Evolutionary conservation across 2,888 invertebrate genomes (phyloP), one percentile per base, ranked within the genome.

Genomic region (Galerucella pusilla): DNA sequence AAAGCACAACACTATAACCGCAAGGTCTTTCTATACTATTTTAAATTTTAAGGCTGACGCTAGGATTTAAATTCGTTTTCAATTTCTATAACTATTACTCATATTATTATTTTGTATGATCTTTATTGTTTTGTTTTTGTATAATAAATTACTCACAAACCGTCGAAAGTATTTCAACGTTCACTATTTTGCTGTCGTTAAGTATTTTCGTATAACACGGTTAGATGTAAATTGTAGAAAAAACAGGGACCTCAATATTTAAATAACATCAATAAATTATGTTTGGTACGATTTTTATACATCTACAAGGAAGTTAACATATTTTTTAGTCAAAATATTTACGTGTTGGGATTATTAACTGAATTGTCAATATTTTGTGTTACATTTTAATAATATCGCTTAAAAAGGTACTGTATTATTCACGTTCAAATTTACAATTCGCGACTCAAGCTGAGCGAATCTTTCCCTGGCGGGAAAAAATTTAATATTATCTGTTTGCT

Each of bases 1-100:
- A 16, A 60, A 52, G 57, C 61, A 65, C 64, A 64, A 64, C n/a
- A 42, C 16, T 11, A 65, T 6, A 65, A 65, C 54, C 16, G 68
- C 71, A 64, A 77, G 76, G 76, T 74, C 74, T 70, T 49, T 57
- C 42, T 45, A n/a, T 20, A 71, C 67, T 77, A 77, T 75, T 77
- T 75, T 75, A 68, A 78, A 76, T 75, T 77, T 75, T 74, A 65
- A 77, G 75, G 45, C 52, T 20, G 46, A 45, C 28, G 57, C 69
- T 63, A 71, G 20, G n/a, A 35, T 71, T 68, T 68, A 68, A 75
- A 75, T 68, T 71, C 71, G 68, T 65, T 71, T 71, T 57, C 57
- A 66, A 75, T 68, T 68, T 75, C 69, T 65, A 65, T 59, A 75
- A 75, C 66, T 60, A 60, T 60, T 63, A 66, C 54, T 75, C 49